These are phyloP conservation scores for Polia nebulosa DNA, from an alignment of 2,888 invertebrate genomes.

Conservation along the genomic window DNA sequence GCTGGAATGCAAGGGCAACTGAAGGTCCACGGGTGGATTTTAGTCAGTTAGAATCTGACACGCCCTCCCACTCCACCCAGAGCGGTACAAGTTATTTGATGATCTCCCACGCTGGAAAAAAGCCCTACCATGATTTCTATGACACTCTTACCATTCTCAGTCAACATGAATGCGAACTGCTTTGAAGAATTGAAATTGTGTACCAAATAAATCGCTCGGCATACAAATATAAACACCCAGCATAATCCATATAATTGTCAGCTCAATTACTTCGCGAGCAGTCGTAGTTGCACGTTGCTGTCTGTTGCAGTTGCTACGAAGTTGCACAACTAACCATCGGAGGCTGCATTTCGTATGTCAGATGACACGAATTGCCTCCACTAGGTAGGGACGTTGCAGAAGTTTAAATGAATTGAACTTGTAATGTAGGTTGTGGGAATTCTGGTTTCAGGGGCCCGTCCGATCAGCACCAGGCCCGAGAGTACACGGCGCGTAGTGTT, in stretches of 20 bases:
- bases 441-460: too few species aligned
- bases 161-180: too few species aligned
- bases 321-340: conserved; percentile 51
- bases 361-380: conserved; percentile 47
- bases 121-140: too few species aligned
- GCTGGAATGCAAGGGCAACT: too few species aligned
- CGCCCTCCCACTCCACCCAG: not conserved
- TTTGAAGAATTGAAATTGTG: too few species aligned
- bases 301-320: conserved; percentile 41
- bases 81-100: not conserved
- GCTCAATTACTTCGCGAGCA: conserved; percentile 20
- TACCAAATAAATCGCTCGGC: too few species aligned
- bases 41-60: not conserved
- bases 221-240: not conserved
- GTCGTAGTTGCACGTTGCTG: conserved; percentile 32
- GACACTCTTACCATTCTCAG: too few species aligned
- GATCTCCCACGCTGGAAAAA: too few species aligned
- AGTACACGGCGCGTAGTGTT: too few species aligned
- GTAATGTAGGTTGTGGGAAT: too few species aligned
- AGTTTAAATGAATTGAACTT: conserved; percentile 12
- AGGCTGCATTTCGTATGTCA: conserved; percentile 52
- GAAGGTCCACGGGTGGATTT: too few species aligned
- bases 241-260: conserved; percentile 4
- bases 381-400: conserved; percentile 23
- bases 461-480: too few species aligned